Conservation (phyloP, 2,888 invertebrate species). For the Fabriciana adippe region DNA sequence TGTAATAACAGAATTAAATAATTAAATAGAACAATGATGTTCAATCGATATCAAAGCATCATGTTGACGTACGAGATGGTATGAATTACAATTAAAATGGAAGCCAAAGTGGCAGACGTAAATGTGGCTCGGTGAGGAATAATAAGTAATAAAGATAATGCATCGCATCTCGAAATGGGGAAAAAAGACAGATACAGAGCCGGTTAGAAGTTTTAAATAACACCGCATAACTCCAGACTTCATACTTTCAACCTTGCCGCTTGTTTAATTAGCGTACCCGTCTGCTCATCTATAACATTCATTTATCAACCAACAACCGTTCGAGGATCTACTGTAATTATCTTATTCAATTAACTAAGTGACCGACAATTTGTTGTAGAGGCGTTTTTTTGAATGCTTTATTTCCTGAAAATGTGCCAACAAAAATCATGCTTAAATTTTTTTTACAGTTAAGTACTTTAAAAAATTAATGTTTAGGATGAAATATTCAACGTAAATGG, state of each 20-base stretch:
- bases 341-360: constrained; percentile 41
- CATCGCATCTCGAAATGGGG: constrained; percentile 32
- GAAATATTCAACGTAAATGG: too few relatives aligned
- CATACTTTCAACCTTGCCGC: constrained; percentile 31
- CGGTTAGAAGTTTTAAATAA: constrained; percentile 36
- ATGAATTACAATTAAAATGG: constrained; percentile 29
- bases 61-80: constrained; percentile 1
- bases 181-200: constrained; percentile 30
- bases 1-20: not conserved
- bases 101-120: constrained; percentile 21
- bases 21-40: constrained; percentile 8
- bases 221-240: constrained; percentile 31
- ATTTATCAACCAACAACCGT: constrained; percentile 46
- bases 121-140: constrained; percentile 24
- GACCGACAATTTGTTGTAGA: constrained; percentile 34
- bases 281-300: constrained; percentile 34
- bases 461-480: too few relatives aligned
- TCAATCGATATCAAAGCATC: not conserved
- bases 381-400: constrained; percentile 14
- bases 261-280: constrained; percentile 39
- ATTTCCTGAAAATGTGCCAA: constrained; percentile 21
- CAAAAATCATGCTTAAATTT: not conserved
- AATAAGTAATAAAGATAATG: constrained; percentile 38
- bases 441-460: too few relatives aligned
- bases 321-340: constrained; percentile 42